phyloP scores from a whole-genome alignment of 1,140 invertebrate genomes.

The Armadillidium nasatum region DNA sequence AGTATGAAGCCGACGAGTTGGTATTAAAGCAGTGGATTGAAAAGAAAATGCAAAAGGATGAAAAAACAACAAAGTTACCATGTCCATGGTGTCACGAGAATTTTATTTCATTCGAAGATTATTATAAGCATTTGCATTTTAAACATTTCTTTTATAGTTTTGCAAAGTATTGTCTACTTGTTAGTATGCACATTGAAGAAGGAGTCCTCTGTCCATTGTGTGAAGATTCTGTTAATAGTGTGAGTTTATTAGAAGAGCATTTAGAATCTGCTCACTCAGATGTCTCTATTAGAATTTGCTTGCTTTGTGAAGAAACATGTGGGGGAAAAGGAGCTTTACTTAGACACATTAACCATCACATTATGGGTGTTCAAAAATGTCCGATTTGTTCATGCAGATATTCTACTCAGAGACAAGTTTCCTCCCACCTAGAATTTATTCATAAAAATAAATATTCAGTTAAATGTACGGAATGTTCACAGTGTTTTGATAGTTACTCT shows the following conservation, averaged over 20 bases:
- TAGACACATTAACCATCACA: slow-evolving; percentile 32
- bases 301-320: slow-evolving; percentile 30
- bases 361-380: slow-evolving; percentile 29
- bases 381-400: slow-evolving; percentile 31
- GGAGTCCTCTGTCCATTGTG: slow-evolving; percentile 19
- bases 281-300: slow-evolving; percentile 21
- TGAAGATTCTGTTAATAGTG: neutral
- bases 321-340: slow-evolving; percentile 17
- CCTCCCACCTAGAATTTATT: slow-evolving; percentile 26
- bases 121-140: slow-evolving; percentile 1
- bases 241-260: slow-evolving; percentile 25
- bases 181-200: neutral
- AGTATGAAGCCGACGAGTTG: neutral
- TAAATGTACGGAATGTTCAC: slow-evolving; percentile 23
- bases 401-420: slow-evolving; percentile 25
- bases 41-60: neutral
- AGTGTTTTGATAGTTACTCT: slow-evolving; percentile 24
- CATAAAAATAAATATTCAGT: slow-evolving; percentile 24
- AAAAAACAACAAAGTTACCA: neutral
- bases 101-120: neutral
- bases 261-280: slow-evolving; percentile 26
- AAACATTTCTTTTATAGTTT: neutral
- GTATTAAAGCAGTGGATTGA: neutral
- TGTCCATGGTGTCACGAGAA: neutral
- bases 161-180: neutral